phyloP scores from a whole-genome alignment of 1,140 invertebrate genomes.

The Charaxes varanes region DNA sequence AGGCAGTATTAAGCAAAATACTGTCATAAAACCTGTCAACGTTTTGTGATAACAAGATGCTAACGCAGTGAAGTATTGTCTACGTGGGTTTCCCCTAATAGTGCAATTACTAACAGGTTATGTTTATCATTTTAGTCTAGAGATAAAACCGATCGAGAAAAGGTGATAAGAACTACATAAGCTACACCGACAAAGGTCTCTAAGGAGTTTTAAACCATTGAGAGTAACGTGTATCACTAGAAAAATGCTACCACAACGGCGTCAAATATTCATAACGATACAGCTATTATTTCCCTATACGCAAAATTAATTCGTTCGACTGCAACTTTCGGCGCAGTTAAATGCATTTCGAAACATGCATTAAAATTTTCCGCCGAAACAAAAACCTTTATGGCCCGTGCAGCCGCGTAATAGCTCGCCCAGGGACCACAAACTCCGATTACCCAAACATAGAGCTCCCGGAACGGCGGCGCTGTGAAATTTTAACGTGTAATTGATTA shows the following conservation, averaged over 20 bases:
- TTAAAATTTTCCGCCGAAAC: slow-evolving; percentile 61
- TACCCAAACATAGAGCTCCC: slow-evolving; percentile 64
- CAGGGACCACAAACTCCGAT: slow-evolving; percentile 72
- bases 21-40: no score
- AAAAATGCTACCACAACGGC: no score
- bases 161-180: no score
- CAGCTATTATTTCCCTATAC: slow-evolving; percentile 18
- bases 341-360: slow-evolving; percentile 55
- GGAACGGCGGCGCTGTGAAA: slow-evolving; percentile 62
- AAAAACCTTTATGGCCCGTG: slow-evolving; percentile 62
- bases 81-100: no score
- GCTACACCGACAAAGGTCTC: slow-evolving; percentile 1
- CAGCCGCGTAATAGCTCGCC: slow-evolving; percentile 59
- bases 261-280: no score
- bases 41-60: no score
- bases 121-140: no score
- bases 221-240: no score
- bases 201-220: no score
- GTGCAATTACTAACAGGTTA: slow-evolving; percentile 1
- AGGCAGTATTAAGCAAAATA: no score
- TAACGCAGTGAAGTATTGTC: no score
- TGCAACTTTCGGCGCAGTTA: slow-evolving; percentile 29
- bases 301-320: slow-evolving; percentile 25
- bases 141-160: no score
- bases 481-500: slow-evolving; percentile 73